Evolutionary conservation across 2,888 invertebrate genomes (phyloP).

Genomic region (Diadegma fenestrale): DNA sequence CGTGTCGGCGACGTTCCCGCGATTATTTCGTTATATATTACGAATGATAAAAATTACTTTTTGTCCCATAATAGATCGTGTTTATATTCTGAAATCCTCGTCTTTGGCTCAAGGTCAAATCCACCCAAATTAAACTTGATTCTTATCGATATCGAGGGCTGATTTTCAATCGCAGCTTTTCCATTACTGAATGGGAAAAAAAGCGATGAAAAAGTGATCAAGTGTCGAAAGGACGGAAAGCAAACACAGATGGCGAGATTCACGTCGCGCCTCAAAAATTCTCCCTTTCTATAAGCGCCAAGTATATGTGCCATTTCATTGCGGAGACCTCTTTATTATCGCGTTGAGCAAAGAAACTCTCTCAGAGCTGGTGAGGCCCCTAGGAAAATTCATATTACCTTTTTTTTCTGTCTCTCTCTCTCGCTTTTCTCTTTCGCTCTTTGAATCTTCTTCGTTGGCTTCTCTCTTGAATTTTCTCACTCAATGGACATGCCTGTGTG

Average conservation of each 20-base stretch:
- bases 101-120: not conserved
- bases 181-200: constrained; percentile 45
- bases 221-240: constrained; percentile 11
- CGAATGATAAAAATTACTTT: not conserved
- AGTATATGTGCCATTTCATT: constrained; percentile 56
- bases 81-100: not conserved
- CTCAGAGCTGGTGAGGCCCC: not conserved
- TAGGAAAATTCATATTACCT: constrained; percentile 31
- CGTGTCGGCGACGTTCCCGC: constrained; percentile 44
- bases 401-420: not conserved
- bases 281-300: constrained; percentile 49
- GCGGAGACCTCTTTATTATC: constrained; percentile 18
- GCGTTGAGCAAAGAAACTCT: constrained; percentile 43
- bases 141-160: too few species aligned
- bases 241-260: constrained; percentile 32
- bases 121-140: not conserved
- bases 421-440: constrained; percentile 26
- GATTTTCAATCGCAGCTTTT: not conserved
- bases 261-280: constrained; percentile 42
- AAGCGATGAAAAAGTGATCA: not conserved
- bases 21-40: not conserved
- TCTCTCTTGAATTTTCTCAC: constrained; percentile 34
- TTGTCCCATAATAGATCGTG: not conserved
- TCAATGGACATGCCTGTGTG: constrained; percentile 49
- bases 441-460: constrained; percentile 30